Conservation (phyloP, 2,113 vertebrate genomes). For the Lathamus discolor region DNA sequence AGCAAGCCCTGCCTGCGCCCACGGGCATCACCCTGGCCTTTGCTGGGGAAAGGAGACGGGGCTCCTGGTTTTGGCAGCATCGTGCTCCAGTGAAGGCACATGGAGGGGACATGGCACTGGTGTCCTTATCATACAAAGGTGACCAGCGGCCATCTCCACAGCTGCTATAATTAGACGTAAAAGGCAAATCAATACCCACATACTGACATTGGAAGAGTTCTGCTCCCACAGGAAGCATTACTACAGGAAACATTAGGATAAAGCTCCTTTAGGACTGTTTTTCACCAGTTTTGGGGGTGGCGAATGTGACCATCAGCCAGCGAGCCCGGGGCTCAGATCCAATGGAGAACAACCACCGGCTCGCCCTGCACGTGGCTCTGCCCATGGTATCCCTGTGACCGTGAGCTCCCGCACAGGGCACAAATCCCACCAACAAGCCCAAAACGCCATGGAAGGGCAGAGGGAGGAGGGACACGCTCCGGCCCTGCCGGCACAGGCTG, state of each 20-base stretch:
- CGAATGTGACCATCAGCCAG: neutral
- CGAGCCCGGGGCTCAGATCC: too few species aligned
- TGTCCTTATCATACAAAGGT: fast-evolving
- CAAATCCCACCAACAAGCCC: neutral
- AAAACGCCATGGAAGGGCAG: fast-evolving
- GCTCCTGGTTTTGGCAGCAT: neutral
- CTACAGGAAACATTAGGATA: neutral
- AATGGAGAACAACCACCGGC: fast-evolving
- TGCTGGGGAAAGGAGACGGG: fast-evolving
- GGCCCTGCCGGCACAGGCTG: neutral
- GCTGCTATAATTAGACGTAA: neutral
- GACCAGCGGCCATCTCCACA: fast-evolving
- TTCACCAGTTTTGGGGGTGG: neutral
- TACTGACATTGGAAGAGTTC: neutral
- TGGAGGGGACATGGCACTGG: neutral
- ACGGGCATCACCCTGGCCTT: fast-evolving
- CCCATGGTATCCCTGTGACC: neutral
- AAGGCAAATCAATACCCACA: neutral
- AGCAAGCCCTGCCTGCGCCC: neutral
- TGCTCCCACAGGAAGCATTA: neutral
- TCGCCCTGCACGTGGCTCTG: fast-evolving
- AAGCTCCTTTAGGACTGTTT: neutral
- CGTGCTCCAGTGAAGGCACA: neutral
- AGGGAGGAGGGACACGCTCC: neutral
- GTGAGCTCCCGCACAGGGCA: fast-evolving